Evolutionary conservation across 2,888 invertebrate genomes (phyloP).

Genomic region (Phalangium opilio): DNA sequence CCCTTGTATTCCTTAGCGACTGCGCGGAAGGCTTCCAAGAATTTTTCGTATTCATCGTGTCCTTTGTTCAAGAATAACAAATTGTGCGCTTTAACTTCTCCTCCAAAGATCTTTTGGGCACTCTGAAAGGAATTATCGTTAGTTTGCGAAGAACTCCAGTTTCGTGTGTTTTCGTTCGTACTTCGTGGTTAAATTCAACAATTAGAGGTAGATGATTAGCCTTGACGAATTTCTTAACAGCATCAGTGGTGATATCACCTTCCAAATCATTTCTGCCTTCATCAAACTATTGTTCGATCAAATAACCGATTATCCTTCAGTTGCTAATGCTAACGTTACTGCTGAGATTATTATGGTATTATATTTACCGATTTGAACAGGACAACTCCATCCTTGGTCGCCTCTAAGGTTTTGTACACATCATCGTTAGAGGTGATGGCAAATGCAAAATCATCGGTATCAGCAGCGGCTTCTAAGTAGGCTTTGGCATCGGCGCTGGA

Average conservation of each 20-base stretch:
- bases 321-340: slow-evolving; percentile 1
- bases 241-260: slow-evolving; percentile 48
- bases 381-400: slow-evolving; percentile 58
- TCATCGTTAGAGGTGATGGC: slow-evolving; percentile 65
- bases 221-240: slow-evolving; percentile 64
- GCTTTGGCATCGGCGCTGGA: slow-evolving; percentile 63
- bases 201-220: slow-evolving; percentile 73
- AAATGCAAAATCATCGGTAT: slow-evolving; percentile 74
- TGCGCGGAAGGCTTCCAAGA: slow-evolving; percentile 57
- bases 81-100: slow-evolving; percentile 91
- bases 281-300: slow-evolving; percentile 49
- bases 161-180: too few relatives aligned
- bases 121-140: too few relatives aligned
- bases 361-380: slow-evolving; percentile 72
- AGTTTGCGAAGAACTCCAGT: too few relatives aligned
- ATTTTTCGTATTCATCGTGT: slow-evolving; percentile 65
- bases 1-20: slow-evolving; percentile 82
- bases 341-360: too few relatives aligned
- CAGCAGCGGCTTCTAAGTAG: slow-evolving; percentile 62
- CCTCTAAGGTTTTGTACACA: slow-evolving; percentile 61
- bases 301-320: not conserved
- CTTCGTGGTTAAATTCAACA: slow-evolving; percentile 88
- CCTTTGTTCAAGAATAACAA: slow-evolving; percentile 82
- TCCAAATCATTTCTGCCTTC: slow-evolving; percentile 59
- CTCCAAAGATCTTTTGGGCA: slow-evolving; percentile 95